These are phyloP conservation scores for Sebastes nivosus DNA, from an alignment of 2,797 vertebrate species.

Conservation along the genomic window DNA sequence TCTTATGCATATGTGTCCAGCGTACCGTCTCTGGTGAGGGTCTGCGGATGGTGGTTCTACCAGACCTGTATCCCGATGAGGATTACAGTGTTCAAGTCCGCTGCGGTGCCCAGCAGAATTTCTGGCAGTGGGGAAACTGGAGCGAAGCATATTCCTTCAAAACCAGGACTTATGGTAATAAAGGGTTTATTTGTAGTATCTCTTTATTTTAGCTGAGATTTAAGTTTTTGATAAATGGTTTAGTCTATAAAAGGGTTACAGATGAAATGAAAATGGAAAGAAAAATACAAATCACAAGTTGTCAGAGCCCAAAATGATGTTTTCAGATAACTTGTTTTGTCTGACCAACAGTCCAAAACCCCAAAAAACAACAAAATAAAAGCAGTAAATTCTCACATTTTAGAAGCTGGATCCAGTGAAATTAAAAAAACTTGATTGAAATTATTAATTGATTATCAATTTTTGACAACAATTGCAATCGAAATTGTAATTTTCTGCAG, in stretches of 20 bases:
- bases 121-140: constrained; percentile 85
- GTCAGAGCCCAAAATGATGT: neutral
- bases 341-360: neutral
- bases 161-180: constrained; percentile 74
- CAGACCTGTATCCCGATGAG: constrained; percentile 68
- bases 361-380: neutral
- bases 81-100: constrained; percentile 66
- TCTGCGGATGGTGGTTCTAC: constrained; percentile 59
- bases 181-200: constrained; percentile 4
- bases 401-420: neutral
- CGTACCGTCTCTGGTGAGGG: constrained; percentile 69
- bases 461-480: neutral
- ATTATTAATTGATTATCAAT: neutral
- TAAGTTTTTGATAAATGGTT: neutral
- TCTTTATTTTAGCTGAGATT: neutral
- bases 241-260: neutral
- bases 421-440: neutral
- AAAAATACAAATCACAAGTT: neutral
- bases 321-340: neutral
- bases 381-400: neutral
- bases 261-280: neutral
- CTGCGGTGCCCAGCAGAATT: constrained; percentile 75
- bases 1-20: constrained; percentile 53
- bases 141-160: constrained; percentile 63
- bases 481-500: neutral